Base-by-base conservation (phyloP, 2,113 vertebrate genomes). In the Sorex araneus region DNA sequence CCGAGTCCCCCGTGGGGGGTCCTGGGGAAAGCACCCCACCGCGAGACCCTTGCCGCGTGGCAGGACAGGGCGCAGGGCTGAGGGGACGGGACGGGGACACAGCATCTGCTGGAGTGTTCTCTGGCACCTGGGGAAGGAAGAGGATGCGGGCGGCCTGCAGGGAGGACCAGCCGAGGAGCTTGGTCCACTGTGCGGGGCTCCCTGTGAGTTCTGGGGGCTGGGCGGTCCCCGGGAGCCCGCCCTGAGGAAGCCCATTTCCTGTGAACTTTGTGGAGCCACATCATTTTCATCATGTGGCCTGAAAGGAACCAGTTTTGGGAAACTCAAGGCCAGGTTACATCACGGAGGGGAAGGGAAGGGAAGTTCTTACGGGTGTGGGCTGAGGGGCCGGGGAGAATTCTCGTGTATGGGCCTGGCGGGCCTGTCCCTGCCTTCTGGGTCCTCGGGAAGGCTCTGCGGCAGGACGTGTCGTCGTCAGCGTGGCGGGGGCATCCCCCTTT, bases 11-110 rank as follows among this genome's bases (percentile, higher is more conserved):
- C 0, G 28, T 73, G n/a, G 23, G 9, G 64, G 54, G 18, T 1
- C 57, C 3, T 0, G 36, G 47, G 54, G 50, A 32, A 23, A 8
- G n/a, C 1, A 13, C 63, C 25, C 0, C 3, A 0, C 25, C 3
- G 10, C 10, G 40, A 43, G 34, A 34, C 30, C 6, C 8, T 21
- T 5, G 3, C 28, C 18, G 21, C 30, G 5, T 0, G 9, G 40
- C 19, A 0, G 0, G 71, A 10, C 0, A 1, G 50, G 11, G 43
- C 16, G 8, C 43, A 23, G 28, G 16, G 28, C 27, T 66, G 8
- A 27, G 64, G 27, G 11, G 8, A 30, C 64, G 7, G 64, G 47
- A 50, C 9, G 9, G 47, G 47, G 47, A 50, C 47, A 50, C 47
- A 12, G 47, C 7, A 7, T 40, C 47, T 50, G 47, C 47, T 50